These are phyloP conservation scores for Oscheius sp. DNA, from an alignment of 1,140 invertebrate genomes.

Conservation along the genomic window DNA sequence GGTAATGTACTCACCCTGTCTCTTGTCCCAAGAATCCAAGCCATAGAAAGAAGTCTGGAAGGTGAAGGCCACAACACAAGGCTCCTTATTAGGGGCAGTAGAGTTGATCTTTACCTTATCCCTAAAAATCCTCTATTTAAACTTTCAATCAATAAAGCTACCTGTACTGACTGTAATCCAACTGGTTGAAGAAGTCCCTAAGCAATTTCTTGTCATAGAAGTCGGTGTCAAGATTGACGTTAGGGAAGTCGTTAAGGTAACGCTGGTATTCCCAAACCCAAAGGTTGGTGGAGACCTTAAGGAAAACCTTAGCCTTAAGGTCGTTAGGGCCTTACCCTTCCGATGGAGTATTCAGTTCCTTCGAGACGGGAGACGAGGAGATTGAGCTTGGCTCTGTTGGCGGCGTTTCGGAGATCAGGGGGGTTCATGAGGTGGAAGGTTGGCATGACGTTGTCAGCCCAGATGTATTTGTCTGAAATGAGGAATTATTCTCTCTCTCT, in stretches of 20 bases:
- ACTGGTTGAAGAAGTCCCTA: constrained; percentile 56
- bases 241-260: constrained; percentile 59
- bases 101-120: constrained; percentile 54
- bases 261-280: constrained; percentile 61
- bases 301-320: not conserved
- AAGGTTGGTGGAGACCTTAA: constrained; percentile 53
- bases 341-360: constrained; percentile 57
- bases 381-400: constrained; percentile 45
- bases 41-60: constrained; percentile 61
- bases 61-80: constrained; percentile 57
- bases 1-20: constrained; percentile 38
- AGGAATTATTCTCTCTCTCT: not conserved
- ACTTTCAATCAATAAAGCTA: not conserved
- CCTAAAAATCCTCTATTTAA: not conserved
- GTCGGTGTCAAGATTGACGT: constrained; percentile 52
- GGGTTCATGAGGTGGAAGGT: constrained; percentile 59
- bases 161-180: constrained; percentile 59
- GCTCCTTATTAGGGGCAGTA: constrained; percentile 52
- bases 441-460: constrained; percentile 61
- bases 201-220: constrained; percentile 57
- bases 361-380: constrained; percentile 57
- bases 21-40: constrained; percentile 59
- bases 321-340: constrained; percentile 39
- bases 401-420: constrained; percentile 48
- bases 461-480: constrained; percentile 60